phyloP scores from a whole-genome alignment of 2,888 invertebrate genomes.

The Chloroclystis v-ata region DNA sequence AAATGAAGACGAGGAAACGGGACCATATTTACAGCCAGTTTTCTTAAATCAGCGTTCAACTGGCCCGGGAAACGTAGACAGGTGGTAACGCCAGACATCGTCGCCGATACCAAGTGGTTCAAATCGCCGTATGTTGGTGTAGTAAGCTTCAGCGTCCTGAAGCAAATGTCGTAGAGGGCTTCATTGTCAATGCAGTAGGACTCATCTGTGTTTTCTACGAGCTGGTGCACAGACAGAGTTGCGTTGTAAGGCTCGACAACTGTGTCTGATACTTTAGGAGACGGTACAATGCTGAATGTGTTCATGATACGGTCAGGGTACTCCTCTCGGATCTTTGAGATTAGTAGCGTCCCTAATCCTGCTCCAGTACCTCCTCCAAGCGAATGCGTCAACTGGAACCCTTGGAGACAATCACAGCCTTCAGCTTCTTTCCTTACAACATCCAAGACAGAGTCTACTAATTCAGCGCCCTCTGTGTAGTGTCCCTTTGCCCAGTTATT shows the following conservation, averaged over 20 bases:
- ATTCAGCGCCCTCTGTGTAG: slow-evolving; percentile 84
- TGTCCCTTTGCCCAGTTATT: slow-evolving; percentile 66
- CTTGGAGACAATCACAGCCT: slow-evolving; percentile 47
- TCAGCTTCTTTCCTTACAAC: slow-evolving; percentile 78
- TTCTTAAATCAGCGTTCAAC: slow-evolving; percentile 91
- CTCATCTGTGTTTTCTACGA: slow-evolving; percentile 88
- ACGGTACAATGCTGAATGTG: slow-evolving; percentile 85
- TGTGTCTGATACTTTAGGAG: slow-evolving; percentile 87
- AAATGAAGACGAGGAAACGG: slow-evolving; percentile 94
- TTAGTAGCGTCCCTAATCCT: slow-evolving; percentile 84
- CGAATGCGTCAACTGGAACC: slow-evolving; percentile 83
- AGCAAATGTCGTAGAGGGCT: slow-evolving; percentile 81
- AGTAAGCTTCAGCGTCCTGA: slow-evolving; percentile 1
- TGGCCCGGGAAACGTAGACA: slow-evolving; percentile 94
- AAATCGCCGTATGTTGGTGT: slow-evolving; percentile 1
- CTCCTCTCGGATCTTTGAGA: slow-evolving; percentile 85
- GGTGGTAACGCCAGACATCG: slow-evolving; percentile 65
- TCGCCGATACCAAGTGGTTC: slow-evolving; percentile 1
- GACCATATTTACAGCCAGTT: slow-evolving; percentile 94
- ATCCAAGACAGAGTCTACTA: slow-evolving; percentile 79
- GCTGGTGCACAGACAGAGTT: slow-evolving; percentile 84
- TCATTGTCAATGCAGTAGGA: slow-evolving; percentile 89
- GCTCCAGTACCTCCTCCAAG: slow-evolving; percentile 87
- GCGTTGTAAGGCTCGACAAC: slow-evolving; percentile 89
- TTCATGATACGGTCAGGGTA: slow-evolving; percentile 88